Evolutionary conservation across 2,888 invertebrate species (phyloP).

Genomic region (Epirrhoe alternata): DNA sequence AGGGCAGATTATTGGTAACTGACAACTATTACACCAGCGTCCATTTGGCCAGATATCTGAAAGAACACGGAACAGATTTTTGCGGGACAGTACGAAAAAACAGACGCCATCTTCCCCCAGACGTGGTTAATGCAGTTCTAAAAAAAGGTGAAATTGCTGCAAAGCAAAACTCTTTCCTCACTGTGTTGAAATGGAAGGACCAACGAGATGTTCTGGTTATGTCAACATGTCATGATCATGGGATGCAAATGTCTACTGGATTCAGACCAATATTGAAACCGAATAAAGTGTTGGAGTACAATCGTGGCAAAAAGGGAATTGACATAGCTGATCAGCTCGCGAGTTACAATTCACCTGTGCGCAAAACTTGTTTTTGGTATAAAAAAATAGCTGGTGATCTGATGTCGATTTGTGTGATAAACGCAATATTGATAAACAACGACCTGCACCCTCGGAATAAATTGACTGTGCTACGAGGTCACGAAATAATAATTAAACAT

Average conservation of each 20-base stretch:
- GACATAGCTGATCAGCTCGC: slow-evolving; percentile 38
- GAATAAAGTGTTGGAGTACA: slow-evolving; percentile 35
- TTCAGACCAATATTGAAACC: slow-evolving; percentile 32
- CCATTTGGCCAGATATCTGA: slow-evolving; percentile 28
- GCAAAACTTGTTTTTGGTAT: slow-evolving; percentile 38
- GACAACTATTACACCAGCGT: slow-evolving; percentile 35
- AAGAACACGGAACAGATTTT: slow-evolving; percentile 33
- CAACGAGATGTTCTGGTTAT: slow-evolving; percentile 23
- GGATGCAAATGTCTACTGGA: slow-evolving; percentile 31
- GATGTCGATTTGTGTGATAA: slow-evolving; percentile 29
- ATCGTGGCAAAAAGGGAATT: slow-evolving; percentile 35
- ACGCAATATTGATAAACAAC: slow-evolving; percentile 33
- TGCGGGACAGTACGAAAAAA: slow-evolving; percentile 34
- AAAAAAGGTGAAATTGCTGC: slow-evolving; percentile 25
- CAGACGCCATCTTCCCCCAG: slow-evolving; percentile 20
- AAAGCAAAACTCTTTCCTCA: slow-evolving; percentile 22
- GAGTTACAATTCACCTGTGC: slow-evolving; percentile 36
- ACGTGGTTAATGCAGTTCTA: slow-evolving; percentile 19
- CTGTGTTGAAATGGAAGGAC: slow-evolving; percentile 28
- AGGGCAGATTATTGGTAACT: slow-evolving; percentile 32
- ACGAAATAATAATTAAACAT: slow-evolving; percentile 19
- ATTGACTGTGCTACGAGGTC: slow-evolving; percentile 16
- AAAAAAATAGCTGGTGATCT: slow-evolving; percentile 36
- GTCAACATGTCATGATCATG: slow-evolving; percentile 30
- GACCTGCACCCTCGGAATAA: slow-evolving; percentile 21